These are phyloP conservation scores for Condylostylus longicornis DNA, from an alignment of 1,140 invertebrate species.

Conservation along the genomic window DNA sequence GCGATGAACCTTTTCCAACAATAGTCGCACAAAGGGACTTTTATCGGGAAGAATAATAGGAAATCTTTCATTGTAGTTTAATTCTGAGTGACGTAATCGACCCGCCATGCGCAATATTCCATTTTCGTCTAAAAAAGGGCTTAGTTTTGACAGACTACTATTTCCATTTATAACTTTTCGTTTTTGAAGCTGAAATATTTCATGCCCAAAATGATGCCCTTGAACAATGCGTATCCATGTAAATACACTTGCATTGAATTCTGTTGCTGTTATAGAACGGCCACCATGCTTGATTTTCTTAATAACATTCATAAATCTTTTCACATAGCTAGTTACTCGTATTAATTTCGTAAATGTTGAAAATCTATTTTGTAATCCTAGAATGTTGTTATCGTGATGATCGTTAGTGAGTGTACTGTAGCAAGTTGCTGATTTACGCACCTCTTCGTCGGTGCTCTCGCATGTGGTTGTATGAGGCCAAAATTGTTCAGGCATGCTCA, in stretches of 20 bases:
- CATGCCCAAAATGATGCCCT: background rate
- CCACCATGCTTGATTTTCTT: background rate
- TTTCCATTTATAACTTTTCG: background rate
- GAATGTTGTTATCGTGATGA: background rate
- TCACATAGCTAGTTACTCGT: background rate
- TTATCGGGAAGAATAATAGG: conserved; percentile 7
- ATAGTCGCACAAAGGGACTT: background rate
- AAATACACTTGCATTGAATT: background rate
- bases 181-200: background rate
- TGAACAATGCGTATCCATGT: background rate
- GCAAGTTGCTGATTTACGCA: background rate
- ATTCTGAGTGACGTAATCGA: conserved; percentile 4
- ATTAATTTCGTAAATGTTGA: background rate
- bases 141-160: conserved; percentile 5
- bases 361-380: background rate
- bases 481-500: too few relatives aligned
- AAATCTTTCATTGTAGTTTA: conserved; percentile 5
- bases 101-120: conserved; percentile 16
- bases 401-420: background rate
- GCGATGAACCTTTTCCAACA: conserved; percentile 7
- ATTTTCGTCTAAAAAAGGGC: conserved; percentile 9
- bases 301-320: background rate
- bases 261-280: background rate
- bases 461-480: too few relatives aligned
- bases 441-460: background rate